Conservation (phyloP, 2,888 invertebrate genomes). For the Acrobasis suavella region DNA sequence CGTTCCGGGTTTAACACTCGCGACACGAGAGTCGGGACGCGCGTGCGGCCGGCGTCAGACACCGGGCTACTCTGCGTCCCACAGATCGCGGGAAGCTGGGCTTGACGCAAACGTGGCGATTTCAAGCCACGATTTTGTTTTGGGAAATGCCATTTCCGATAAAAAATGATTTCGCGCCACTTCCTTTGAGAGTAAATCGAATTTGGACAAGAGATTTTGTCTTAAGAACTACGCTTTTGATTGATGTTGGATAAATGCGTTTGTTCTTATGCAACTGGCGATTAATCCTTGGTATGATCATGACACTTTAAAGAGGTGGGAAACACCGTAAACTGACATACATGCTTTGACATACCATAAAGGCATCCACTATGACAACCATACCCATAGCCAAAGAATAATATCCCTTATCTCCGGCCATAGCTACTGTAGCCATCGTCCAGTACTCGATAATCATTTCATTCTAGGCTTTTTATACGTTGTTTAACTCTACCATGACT, state of each 20-base stretch:
- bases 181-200: neutral
- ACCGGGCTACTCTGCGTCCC: slow-evolving; percentile 8
- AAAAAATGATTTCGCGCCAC: neutral
- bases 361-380: too few relatives aligned
- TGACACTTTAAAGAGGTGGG: too few relatives aligned
- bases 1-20: slow-evolving; percentile 14
- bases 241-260: neutral
- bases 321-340: too few relatives aligned
- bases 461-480: too few relatives aligned
- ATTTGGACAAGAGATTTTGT: neutral
- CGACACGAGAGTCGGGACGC: slow-evolving; percentile 9
- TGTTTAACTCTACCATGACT: too few relatives aligned
- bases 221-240: neutral
- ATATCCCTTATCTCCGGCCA: too few relatives aligned
- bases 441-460: too few relatives aligned
- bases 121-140: slow-evolving; percentile 12
- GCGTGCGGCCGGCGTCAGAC: slow-evolving; percentile 15
- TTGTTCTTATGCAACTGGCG: too few relatives aligned
- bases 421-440: too few relatives aligned
- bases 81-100: slow-evolving; percentile 14
- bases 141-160: slow-evolving; percentile 10
- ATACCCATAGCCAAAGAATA: too few relatives aligned
- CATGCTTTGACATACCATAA: too few relatives aligned
- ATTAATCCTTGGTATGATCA: too few relatives aligned
- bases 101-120: slow-evolving; percentile 4